Evolutionary conservation across 2,888 invertebrate species (phyloP).

Genomic region (Lydus trimaculatus): DNA sequence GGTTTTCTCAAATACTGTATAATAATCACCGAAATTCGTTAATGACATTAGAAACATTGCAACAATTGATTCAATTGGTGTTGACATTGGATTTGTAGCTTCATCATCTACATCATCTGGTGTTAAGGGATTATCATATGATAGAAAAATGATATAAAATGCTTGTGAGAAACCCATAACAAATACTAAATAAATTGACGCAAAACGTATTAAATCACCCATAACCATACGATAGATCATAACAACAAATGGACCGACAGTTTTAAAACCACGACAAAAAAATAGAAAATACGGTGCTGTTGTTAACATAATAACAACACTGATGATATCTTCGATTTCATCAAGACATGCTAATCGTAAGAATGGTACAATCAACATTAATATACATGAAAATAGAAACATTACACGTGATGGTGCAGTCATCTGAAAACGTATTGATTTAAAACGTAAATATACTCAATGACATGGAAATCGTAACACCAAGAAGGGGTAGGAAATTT

Average conservation of each 20-base stretch:
- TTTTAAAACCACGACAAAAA: conserved; percentile 97
- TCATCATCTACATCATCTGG: conserved; percentile 86
- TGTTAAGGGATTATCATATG: conserved; percentile 84
- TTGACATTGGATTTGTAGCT: conserved; percentile 85
- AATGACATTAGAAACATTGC: conserved; percentile 99
- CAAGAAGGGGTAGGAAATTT: too few relatives aligned
- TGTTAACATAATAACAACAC: conserved; percentile 92
- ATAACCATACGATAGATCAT: conserved; percentile 99
- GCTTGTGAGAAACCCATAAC: conserved; percentile 98
- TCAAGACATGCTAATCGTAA: conserved; percentile 85
- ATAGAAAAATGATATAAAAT: conserved; percentile 89
- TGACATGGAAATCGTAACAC: too few relatives aligned
- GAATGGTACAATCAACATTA: conserved; percentile 86
- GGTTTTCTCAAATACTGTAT: conserved; percentile 87
- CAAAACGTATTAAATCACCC: conserved; percentile 94
- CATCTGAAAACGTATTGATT: too few relatives aligned
- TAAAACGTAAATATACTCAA: too few relatives aligned
- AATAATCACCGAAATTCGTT: conserved; percentile 96
- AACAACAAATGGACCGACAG: conserved; percentile 99
- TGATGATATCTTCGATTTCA: conserved; percentile 89
- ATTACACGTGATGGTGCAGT: conserved; percentile 91
- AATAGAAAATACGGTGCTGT: conserved; percentile 97
- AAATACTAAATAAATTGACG: conserved; percentile 95
- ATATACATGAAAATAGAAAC: conserved; percentile 91
- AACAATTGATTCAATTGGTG: conserved; percentile 93